phyloP scores from a whole-genome alignment of 2,113 vertebrate species.

The Erythrocebus patas region DNA sequence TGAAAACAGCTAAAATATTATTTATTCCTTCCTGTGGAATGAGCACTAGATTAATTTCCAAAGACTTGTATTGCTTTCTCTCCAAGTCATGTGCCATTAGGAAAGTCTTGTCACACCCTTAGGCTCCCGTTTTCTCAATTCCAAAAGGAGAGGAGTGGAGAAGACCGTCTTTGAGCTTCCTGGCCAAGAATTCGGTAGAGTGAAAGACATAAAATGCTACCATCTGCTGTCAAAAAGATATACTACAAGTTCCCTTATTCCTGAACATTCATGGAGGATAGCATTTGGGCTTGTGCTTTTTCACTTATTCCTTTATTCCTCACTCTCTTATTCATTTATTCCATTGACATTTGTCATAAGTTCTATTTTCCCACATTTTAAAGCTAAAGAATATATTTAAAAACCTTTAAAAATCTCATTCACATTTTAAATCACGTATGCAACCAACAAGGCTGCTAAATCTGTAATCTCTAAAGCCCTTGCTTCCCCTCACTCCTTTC shows the following conservation, averaged over 20 bases:
- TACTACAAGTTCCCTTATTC: not conserved
- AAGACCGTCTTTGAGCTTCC: not conserved
- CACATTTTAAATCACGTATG: not conserved
- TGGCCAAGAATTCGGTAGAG: not conserved
- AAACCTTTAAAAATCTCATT: not conserved
- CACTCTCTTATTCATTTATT: not conserved
- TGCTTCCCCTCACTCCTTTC: not conserved
- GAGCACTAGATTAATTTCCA: not conserved
- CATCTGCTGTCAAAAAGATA: not conserved
- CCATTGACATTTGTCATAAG: not conserved
- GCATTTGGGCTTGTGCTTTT: not conserved
- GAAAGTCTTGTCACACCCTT: not conserved
- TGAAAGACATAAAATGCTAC: not conserved
- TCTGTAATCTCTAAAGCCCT: not conserved
- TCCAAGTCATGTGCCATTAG: not conserved
- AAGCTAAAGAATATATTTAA: not conserved
- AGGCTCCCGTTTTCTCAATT: not conserved
- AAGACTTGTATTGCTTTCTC: not conserved
- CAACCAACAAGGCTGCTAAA: not conserved
- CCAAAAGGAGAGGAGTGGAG: not conserved
- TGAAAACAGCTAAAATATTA: not conserved
- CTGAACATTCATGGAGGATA: too few relatives aligned
- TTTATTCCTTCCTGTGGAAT: not conserved
- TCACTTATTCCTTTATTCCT: not conserved
- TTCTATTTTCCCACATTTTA: not conserved